Conservation (phyloP, 2,797 vertebrate genomes). For the Argya squamiceps region DNA sequence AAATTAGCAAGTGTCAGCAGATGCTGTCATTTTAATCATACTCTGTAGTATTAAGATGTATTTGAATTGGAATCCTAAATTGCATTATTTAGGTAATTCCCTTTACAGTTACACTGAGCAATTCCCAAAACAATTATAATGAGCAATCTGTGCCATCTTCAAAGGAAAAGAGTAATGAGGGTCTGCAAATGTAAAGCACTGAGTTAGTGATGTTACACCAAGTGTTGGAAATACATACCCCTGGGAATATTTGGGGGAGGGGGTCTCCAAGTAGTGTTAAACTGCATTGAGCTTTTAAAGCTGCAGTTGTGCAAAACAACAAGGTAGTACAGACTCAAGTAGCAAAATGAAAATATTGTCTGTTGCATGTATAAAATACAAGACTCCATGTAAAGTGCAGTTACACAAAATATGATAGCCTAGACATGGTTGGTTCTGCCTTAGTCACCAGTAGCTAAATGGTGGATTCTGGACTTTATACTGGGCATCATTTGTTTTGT, state of each 20-base stretch:
- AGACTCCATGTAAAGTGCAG: neutral
- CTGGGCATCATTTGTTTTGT: neutral
- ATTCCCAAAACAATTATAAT: neutral
- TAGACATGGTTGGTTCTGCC: neutral
- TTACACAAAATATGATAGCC: neutral
- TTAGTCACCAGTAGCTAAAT: neutral
- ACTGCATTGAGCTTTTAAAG: neutral
- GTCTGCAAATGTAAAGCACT: neutral
- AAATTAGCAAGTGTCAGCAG: neutral
- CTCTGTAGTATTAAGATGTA: neutral
- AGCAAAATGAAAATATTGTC: neutral
- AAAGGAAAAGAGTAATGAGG: neutral
- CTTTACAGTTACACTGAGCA: neutral
- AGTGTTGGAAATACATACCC: neutral
- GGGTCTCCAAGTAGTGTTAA: neutral
- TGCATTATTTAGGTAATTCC: conserved; percentile 10
- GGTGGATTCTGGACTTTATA: neutral
- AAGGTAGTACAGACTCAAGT: neutral
- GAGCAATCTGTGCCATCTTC: neutral
- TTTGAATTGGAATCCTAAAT: conserved; percentile 28
- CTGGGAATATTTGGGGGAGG: neutral
- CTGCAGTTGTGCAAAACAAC: neutral
- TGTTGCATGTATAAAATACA: neutral
- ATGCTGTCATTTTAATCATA: neutral
- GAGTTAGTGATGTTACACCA: neutral